Percentiles rank a stretch among this genome's conserved stretches.
phyloP scores from a whole-genome alignment of 2,888 invertebrate species.

The Spilarctia lutea region DNA sequence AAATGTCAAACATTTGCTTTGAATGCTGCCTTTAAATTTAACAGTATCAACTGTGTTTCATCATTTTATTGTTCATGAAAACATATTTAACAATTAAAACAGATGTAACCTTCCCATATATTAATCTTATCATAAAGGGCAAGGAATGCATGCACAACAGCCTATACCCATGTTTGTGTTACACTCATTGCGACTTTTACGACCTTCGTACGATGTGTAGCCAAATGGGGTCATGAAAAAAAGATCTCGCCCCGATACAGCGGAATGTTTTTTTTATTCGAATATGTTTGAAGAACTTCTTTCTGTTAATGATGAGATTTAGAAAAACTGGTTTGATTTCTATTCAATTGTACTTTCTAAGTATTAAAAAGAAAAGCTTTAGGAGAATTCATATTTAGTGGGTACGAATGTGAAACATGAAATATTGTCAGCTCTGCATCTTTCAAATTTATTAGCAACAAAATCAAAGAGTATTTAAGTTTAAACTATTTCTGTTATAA shows the following conservation, averaged over 20 bases:
- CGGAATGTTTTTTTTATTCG: constrained; percentile 63
- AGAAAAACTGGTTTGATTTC: constrained; percentile 25
- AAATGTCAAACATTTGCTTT: neutral
- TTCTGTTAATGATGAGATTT: constrained; percentile 54
- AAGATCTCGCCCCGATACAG: constrained; percentile 64
- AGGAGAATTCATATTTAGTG: neutral
- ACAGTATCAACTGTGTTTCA: neutral
- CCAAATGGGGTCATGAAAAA: constrained; percentile 78
- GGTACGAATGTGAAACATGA: neutral
- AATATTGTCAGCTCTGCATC: neutral
- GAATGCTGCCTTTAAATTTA: neutral
- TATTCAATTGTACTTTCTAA: neutral
- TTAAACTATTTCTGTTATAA: no score
- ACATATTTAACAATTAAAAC: neutral
- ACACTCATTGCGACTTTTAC: constrained; percentile 68
- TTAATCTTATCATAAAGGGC: constrained; percentile 10
- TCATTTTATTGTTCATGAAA: neutral
- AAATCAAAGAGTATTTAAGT: neutral
- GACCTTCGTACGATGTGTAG: constrained; percentile 64
- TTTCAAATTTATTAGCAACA: neutral
- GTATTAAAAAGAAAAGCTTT: neutral
- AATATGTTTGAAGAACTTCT: constrained; percentile 50
- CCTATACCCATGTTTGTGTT: constrained; percentile 61
- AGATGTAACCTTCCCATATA: neutral
- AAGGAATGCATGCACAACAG: constrained; percentile 11